phyloP scores from a whole-genome alignment of 1,140 invertebrate genomes.

The Drosophila lacteicornis region DNA sequence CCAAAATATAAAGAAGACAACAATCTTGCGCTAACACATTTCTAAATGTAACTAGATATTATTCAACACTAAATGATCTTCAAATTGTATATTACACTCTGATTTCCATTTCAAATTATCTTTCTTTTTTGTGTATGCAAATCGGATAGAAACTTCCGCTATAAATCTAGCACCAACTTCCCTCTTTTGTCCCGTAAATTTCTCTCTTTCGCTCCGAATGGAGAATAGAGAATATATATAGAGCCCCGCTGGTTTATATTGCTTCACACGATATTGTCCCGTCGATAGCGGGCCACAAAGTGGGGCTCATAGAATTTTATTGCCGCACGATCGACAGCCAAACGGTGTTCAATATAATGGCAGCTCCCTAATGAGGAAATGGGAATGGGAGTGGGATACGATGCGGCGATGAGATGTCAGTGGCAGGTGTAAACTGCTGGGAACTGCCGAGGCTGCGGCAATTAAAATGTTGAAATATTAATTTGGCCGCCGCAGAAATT shows the following conservation, averaged over 20 bases:
- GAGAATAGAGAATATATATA: background rate
- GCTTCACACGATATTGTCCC: constrained; percentile 76
- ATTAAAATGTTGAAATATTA: constrained; percentile 66
- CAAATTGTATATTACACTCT: too few relatives aligned
- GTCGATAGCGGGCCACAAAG: constrained; percentile 63
- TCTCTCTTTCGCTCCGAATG: constrained; percentile 1
- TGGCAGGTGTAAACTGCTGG: constrained; percentile 60
- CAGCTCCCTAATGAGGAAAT: constrained; percentile 49
- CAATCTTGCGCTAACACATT: too few relatives aligned
- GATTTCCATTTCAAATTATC: background rate
- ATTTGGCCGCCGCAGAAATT: constrained; percentile 32
- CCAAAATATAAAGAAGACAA: too few relatives aligned
- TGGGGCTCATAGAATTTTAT: constrained; percentile 77
- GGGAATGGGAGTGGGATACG: constrained; percentile 11
- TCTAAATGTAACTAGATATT: too few relatives aligned
- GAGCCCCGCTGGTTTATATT: constrained; percentile 35
- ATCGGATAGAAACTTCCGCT: constrained; percentile 44
- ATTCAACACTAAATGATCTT: background rate
- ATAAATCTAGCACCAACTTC: constrained; percentile 39
- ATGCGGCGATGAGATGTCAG: constrained; percentile 29
- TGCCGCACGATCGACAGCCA: constrained; percentile 71
- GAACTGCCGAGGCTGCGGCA: constrained; percentile 26
- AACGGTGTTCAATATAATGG: constrained; percentile 79
- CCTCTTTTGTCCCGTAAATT: constrained; percentile 9
- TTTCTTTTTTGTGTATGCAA: constrained; percentile 33